Conservation (phyloP, 2,113 vertebrate genomes). For the Pterocles gutturalis region DNA sequence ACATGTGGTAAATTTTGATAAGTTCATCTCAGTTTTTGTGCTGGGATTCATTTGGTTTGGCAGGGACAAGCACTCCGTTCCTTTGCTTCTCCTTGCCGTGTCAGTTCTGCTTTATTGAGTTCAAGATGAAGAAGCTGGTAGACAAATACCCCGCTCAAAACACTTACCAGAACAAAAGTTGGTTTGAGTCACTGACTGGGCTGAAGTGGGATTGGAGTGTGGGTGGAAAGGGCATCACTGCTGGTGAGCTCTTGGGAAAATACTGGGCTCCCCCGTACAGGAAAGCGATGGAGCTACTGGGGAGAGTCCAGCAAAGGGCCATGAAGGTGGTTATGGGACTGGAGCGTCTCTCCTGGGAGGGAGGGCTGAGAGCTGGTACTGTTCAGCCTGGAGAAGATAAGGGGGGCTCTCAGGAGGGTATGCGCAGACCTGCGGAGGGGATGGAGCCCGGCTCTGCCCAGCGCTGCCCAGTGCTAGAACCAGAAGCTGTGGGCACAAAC, state of each 20-base stretch:
- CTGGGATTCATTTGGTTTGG: neutral
- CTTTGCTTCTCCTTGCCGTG: slow-evolving; percentile 50
- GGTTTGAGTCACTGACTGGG: neutral
- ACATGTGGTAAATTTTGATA: neutral
- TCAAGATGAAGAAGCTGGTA: neutral
- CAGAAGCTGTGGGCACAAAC: neutral
- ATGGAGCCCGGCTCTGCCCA: neutral
- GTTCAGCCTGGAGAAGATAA: neutral
- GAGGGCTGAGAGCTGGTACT: neutral
- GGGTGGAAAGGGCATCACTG: neutral
- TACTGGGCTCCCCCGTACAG: accelerated
- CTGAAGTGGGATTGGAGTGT: neutral
- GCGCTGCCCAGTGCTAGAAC: neutral
- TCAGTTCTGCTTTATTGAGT: neutral
- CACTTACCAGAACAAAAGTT: neutral
- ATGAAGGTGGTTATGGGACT: neutral
- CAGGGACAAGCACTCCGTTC: neutral
- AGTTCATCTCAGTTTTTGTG: neutral
- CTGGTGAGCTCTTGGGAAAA: neutral
- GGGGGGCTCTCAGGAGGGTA: neutral
- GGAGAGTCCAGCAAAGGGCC: neutral
- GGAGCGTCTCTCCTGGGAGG: neutral
- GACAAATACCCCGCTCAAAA: neutral
- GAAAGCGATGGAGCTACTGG: neutral
- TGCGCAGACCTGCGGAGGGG: neutral